A percentile compares a stretch with the other conserved stretches of the same genome.
Conservation (phyloP, 2,888 invertebrate genomes). For the Brachyptera risi region DNA sequence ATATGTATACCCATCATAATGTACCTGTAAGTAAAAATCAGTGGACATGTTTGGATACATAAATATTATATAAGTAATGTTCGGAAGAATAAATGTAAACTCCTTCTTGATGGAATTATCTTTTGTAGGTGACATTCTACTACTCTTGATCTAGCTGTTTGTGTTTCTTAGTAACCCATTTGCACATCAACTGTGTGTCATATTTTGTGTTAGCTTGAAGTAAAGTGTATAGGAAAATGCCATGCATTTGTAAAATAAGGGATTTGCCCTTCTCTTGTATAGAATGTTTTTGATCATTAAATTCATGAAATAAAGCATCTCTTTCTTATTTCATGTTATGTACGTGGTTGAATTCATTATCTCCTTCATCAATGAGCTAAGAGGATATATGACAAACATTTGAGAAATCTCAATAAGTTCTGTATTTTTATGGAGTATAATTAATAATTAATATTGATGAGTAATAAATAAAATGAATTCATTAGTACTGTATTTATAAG, state of each 20-base stretch:
- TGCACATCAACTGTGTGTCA: conserved; percentile 29
- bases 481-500: too few species aligned
- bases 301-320: neutral
- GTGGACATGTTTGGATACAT: conserved; percentile 18
- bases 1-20: conserved; percentile 24
- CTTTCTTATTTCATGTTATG: neutral
- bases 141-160: conserved; percentile 28
- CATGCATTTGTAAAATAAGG: conserved; percentile 32
- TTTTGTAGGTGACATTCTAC: conserved; percentile 29
- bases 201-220: conserved; percentile 33
- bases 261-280: conserved; percentile 31
- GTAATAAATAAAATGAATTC: neutral
- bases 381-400: conserved; percentile 7
- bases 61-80: conserved; percentile 13
- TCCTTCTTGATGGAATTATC: conserved; percentile 30
- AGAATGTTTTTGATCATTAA: conserved; percentile 31
- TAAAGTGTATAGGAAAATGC: conserved; percentile 30
- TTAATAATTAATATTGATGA: neutral
- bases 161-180: conserved; percentile 28
- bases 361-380: conserved; percentile 3
- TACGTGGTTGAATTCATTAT: neutral
- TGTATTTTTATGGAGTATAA: neutral
- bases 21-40: conserved; percentile 8
- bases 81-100: conserved; percentile 25
- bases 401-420: neutral